Base-by-base conservation (phyloP, 2,888 invertebrate species). In the Lithophane socia region DNA sequence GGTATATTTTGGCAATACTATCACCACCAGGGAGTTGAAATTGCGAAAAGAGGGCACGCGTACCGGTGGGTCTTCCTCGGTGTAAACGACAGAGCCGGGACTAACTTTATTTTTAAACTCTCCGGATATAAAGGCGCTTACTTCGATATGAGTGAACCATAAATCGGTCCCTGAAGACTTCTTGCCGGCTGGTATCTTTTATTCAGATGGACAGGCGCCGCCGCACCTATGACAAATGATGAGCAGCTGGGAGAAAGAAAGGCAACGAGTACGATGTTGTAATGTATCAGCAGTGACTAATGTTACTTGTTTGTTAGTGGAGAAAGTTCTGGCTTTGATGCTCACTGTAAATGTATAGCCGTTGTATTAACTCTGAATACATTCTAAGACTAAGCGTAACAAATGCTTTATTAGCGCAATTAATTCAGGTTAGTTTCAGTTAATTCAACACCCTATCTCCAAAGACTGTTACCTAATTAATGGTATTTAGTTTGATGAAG, bases 161-260 rank as follows among this genome's bases (percentile, higher is more conserved):
- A 93, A 94, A 94, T 94, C 92, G 92, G 91, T 92, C 92, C 91
- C 92, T 58, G 77, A 90, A 89, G 94, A 91, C 92, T 93, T 93
- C 91, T 93, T 92, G 91, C 86, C 91, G 87, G 89, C 86, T 87
- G 87, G 88, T 91, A 94, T 94, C 88, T 93, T 92, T 94, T 94
- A 94, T 95, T 94, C 91, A 93, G 91, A 92, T 90, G 88, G 92
- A 91, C 92, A 91, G 92, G 76, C 79, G 78, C 67, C 84, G 70
- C 77, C 80, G 71, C 75, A 81, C 87, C 83, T 92, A 92, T 92
- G 93, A 92, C 92, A 92, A 92, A 93, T 93, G 92, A 92, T 90
- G 88, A 91, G 89, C 90, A 87, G 77, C 74, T 76, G 80, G 75
- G 69, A 84, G 87, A 84, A 86, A 84, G 88, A 86, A 83, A 82